These are phyloP conservation scores for human DNA, from an alignment of 2,113 vertebrate species.

Conservation along the genomic window GRCh38 chr3:76879501-76880000, in stretches of 20 bases:
- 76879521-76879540: not conserved
- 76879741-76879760: not conserved
- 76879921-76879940: constrained; percentile 27
- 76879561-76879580: not conserved
- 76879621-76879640: not conserved
- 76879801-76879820: not conserved
- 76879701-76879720: not conserved
- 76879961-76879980: constrained; percentile 77
- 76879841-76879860: not conserved
- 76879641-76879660: not conserved
- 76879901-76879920: constrained; percentile 54
- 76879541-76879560: not conserved
- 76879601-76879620: not conserved
- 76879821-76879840: not conserved
- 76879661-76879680: not conserved
- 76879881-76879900: not conserved
- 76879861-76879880: constrained; percentile 30
- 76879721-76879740: not conserved
- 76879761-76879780: not conserved
- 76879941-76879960: constrained; percentile 72
- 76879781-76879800: not conserved
- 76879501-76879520: not conserved
- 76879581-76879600: not conserved
- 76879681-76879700: not conserved
- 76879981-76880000: constrained; percentile 74